Conservation (phyloP, 2,888 invertebrate species). For the Leptura quadrifasciata region DNA sequence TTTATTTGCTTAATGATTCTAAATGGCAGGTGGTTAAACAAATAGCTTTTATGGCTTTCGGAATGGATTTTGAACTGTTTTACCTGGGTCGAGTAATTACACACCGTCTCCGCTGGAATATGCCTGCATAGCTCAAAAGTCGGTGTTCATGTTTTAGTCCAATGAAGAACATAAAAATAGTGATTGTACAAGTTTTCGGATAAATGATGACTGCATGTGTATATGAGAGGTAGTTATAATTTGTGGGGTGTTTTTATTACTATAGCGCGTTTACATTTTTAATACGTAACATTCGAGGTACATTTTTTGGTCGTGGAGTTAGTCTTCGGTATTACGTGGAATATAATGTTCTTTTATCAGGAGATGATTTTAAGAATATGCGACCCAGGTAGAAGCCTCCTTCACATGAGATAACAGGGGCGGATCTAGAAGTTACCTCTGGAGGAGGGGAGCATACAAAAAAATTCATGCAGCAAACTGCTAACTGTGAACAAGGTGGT, state of each 20-base stretch:
- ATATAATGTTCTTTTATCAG: neutral
- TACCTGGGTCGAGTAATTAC: conserved; percentile 35
- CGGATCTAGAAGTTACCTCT: too few relatives aligned
- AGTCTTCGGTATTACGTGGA: neutral
- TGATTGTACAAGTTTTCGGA: neutral
- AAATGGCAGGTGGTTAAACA: conserved; percentile 43
- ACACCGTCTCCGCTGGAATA: conserved; percentile 2
- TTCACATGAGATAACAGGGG: neutral
- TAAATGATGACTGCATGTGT: neutral
- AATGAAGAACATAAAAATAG: neutral
- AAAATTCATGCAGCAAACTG: too few relatives aligned
- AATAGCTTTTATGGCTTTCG: conserved; percentile 43
- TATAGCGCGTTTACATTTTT: conserved; percentile 1
- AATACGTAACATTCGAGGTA: neutral
- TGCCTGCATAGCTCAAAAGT: neutral
- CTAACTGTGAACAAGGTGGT: too few relatives aligned
- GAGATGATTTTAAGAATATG: neutral
- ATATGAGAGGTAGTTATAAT: neutral
- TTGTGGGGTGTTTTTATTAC: neutral
- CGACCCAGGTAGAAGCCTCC: neutral
- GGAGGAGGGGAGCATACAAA: too few relatives aligned
- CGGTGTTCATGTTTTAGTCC: neutral
- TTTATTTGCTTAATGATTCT: conserved; percentile 43
- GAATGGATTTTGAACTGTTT: conserved; percentile 37
- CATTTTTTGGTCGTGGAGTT: neutral